Base-by-base conservation (phyloP, 1,140 invertebrate genomes). In the Marisa cornuarietis region DNA sequence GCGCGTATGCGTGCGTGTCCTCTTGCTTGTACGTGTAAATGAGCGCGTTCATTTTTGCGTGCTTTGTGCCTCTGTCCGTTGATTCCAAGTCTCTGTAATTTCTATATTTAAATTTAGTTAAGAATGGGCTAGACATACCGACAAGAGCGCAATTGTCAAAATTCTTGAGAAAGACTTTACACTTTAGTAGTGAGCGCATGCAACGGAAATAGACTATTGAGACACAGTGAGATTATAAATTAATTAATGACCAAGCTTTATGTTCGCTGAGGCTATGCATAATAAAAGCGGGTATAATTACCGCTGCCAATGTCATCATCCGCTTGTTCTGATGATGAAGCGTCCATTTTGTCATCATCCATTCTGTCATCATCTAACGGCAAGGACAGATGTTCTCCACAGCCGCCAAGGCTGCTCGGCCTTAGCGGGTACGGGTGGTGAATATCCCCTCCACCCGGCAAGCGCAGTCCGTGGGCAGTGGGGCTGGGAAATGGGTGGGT, bases 281-380 rank as follows among this genome's bases (percentile, higher is more conserved):
- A 68, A 68, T 1, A 68, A 68, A n/a, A 8, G 6, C 13, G 1
- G 2, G n/a, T 68, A 68, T 68, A 24, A 18, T 68, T 68, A 68
- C 26, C 26, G 11, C 26, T 31, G 26, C 65, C 65, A n/a, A 6
- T 11, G 22, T 31, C 26, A 10, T 68, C 65, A n/a, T 68, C 26
- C 22, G 22, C 65, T 31, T n/a, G 22, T 24, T 68, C 65, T n/a
- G 65, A 68, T 10, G 65, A 24, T 6, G 65, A n/a, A 24, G 13
- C 65, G 22, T 68, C 65, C 65, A 68, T 68, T 31, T 68, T 68
- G 65, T 68, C 65, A 13, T 68, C 65, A 9, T 68, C 65, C 65
- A 24, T 31, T 31, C 11, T n/a, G n/a, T 68, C 22, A 11, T n/a
- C n/a, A 31, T n/a, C n/a, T 13, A 68, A 11, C n/a, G 65, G 22